These are phyloP conservation scores for Choreutis nemorana DNA, from an alignment of 2,888 invertebrate genomes.

Conservation along the genomic window DNA sequence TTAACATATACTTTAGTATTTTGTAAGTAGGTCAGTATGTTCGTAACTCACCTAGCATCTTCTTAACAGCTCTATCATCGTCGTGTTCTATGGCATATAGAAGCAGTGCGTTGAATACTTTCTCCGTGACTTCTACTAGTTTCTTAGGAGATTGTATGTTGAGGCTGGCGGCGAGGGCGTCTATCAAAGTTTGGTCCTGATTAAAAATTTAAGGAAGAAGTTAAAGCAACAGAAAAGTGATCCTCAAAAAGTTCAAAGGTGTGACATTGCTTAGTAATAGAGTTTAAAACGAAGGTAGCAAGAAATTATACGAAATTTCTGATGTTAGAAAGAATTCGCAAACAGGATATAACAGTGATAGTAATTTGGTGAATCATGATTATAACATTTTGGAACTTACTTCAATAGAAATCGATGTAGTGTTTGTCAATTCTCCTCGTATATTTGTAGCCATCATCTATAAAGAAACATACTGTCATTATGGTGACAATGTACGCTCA, in stretches of 20 bases:
- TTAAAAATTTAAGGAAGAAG: conserved; percentile 8
- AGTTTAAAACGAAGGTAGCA: not conserved
- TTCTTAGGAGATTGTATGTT: conserved; percentile 60
- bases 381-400: no score
- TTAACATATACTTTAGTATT: no score
- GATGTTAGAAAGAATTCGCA: no score
- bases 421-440: conserved; percentile 79
- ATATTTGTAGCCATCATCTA: conserved; percentile 81
- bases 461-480: conserved; percentile 1
- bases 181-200: conserved; percentile 61
- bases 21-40: no score
- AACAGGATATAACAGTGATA: no score
- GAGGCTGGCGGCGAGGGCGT: conserved; percentile 61
- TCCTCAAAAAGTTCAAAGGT: no score
- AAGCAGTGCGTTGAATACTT: conserved; percentile 42
- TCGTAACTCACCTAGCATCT: conserved; percentile 39
- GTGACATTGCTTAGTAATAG: not conserved
- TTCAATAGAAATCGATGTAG: conserved; percentile 32
- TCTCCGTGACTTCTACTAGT: conserved; percentile 43
- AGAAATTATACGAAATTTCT: no score
- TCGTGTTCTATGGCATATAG: conserved; percentile 44
- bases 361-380: no score
- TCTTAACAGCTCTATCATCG: conserved; percentile 35
- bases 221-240: not conserved
- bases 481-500: not conserved